Base-by-base conservation (phyloP, 2,888 invertebrate species). In the Laspeyria flexula region DNA sequence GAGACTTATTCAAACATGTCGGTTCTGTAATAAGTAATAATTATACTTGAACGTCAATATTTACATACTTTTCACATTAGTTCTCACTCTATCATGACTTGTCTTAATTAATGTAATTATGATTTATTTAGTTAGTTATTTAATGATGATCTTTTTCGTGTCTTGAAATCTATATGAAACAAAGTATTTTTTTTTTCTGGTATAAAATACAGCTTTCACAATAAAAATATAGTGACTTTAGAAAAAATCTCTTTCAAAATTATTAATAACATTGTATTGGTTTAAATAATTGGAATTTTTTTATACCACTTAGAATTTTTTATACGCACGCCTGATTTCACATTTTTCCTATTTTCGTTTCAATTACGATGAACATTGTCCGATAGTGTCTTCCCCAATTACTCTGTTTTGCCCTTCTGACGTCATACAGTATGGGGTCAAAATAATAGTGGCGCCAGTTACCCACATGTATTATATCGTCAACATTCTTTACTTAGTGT, bases 401-500 rank as follows among this genome's bases (percentile, higher is more conserved):
- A 25, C 23, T 45, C 15, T 23, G 13, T 3, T 18, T 34, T 43
- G 7, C 25, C 25, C 25, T 4, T 7, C 55, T 43, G 43, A 37
- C 30, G 18, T 34, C 34, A 54, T 25, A 25, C 34, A 34, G 9
- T 46, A 42, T 48, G 27, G 49, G 51, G 30, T 59, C 43, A 46
- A 39, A 38, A 31, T 49, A 31, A 23, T 23, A 16, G 5, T 38
- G 63, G 55, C 49, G 48, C 55, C 58, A 54, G 31, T 51, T n/a
- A 41, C 23, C 45, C 38, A 31, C 23, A 15, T 16, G 35, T 41
- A 37, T 43, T 39, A 35, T 10, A 48, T 37, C 16, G 38, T 58
- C 31, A 31, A 49, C 38, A 67, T 64, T 49, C 44, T 38, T 63
- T 27, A 34, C 15, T 51, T 49, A 47, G 40, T 59, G 33, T 3